These are phyloP conservation scores for Gastracanthus pulcherrimus DNA, from an alignment of 2,888 invertebrate genomes.

Conservation along the genomic window DNA sequence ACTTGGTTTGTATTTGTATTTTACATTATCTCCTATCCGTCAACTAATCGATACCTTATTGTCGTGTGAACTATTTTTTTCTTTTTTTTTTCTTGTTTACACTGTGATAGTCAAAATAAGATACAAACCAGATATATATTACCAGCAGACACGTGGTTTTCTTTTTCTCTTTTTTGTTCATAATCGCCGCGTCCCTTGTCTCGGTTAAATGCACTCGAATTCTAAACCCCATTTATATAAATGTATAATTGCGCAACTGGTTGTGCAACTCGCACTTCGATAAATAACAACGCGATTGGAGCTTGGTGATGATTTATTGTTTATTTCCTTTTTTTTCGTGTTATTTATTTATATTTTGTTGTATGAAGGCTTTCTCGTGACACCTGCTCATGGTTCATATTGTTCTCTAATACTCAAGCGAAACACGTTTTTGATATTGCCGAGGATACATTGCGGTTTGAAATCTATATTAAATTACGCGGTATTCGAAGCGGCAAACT, in stretches of 20 bases:
- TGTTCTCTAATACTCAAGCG: constrained; percentile 31
- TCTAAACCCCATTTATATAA: constrained; percentile 23
- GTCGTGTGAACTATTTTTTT: constrained; percentile 76
- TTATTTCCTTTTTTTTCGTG: not conserved
- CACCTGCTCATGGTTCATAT: constrained; percentile 1
- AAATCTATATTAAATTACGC: constrained; percentile 49
- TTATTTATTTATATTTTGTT: constrained; percentile 23
- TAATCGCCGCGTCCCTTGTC: constrained; percentile 36
- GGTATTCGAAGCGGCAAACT: constrained; percentile 39
- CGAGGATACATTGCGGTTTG: constrained; percentile 50
- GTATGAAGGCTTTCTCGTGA: constrained; percentile 44
- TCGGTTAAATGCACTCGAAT: constrained; percentile 48
- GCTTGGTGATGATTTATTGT: not conserved
- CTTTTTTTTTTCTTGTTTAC: constrained; percentile 45
- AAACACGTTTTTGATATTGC: constrained; percentile 46
- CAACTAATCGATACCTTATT: constrained; percentile 77
- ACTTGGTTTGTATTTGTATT: constrained; percentile 75
- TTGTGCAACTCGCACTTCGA: constrained; percentile 1
- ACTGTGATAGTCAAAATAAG: constrained; percentile 59
- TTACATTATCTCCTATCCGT: constrained; percentile 73
- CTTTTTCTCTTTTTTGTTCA: constrained; percentile 33
- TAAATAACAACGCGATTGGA: constrained; percentile 24
- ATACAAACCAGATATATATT: constrained; percentile 56
- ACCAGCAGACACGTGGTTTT: constrained; percentile 41
- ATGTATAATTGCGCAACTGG: constrained; percentile 32